Percentiles rank a stretch among this genome's conserved stretches.
Conservation (phyloP, 2,113 vertebrate genomes). For the Stictonetta naevosa region DNA sequence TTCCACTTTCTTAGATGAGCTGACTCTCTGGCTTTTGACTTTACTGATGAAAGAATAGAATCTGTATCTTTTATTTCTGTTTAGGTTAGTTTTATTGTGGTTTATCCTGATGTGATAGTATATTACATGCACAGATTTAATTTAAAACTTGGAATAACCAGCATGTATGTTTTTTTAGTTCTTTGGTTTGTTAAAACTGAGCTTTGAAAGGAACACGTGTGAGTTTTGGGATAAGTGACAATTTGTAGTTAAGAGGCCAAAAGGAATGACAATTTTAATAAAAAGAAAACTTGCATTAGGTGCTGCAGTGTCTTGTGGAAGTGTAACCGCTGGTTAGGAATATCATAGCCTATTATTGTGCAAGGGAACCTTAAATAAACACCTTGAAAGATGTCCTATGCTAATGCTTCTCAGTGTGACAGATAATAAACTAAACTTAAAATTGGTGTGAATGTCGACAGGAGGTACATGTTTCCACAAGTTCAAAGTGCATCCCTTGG, state of each 20-base stretch:
- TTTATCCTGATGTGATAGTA: not conserved
- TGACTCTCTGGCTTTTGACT: not conserved
- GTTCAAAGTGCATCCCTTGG: not conserved
- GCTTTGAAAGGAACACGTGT: not conserved
- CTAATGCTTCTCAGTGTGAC: not conserved
- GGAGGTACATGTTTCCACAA: not conserved
- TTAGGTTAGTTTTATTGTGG: accelerated
- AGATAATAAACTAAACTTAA: not conserved
- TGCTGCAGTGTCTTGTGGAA: not conserved
- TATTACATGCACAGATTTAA: not conserved
- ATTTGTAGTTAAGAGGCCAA: not conserved
- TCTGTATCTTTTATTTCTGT: not conserved
- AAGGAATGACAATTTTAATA: not conserved
- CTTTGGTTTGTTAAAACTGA: not conserved
- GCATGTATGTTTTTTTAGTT: not conserved
- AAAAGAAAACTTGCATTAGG: not conserved
- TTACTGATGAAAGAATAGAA: not conserved
- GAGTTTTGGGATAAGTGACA: not conserved
- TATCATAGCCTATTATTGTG: not conserved
- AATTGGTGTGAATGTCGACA: not conserved
- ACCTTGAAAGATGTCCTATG: not conserved
- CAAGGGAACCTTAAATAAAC: not conserved
- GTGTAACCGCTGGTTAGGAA: not conserved
- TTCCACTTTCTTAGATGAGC: not conserved
- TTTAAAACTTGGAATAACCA: not conserved